Conservation (phyloP, 2,888 invertebrate genomes). For the Torymus tubicola region DNA sequence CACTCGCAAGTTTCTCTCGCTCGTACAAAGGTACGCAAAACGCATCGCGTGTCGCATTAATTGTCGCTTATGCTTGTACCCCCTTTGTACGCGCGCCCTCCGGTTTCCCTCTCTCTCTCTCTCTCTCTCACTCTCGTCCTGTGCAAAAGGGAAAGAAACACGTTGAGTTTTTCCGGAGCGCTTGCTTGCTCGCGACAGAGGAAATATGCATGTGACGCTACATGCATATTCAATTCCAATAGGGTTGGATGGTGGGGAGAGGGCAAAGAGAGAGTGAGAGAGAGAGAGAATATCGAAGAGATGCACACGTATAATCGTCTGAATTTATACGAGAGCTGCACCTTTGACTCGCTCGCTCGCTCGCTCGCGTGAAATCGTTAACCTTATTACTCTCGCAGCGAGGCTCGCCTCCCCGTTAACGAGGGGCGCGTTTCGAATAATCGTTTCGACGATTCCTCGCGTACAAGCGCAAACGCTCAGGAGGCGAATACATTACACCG, state of each 20-base stretch:
- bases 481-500: background rate
- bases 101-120: too few species aligned
- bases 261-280: too few species aligned
- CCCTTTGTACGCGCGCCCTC: background rate
- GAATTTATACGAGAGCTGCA: slow-evolving; percentile 16
- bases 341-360: slow-evolving; percentile 8
- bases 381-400: slow-evolving; percentile 22
- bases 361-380: slow-evolving; percentile 23
- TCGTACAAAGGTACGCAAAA: too few species aligned
- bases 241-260: background rate
- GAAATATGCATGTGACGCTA: slow-evolving; percentile 32
- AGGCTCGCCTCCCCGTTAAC: slow-evolving; percentile 1
- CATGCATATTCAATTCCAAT: slow-evolving; percentile 44
- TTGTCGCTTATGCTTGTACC: background rate
- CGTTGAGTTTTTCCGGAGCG: background rate
- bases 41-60: slow-evolving; percentile 2
- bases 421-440: slow-evolving; percentile 37
- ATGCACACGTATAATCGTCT: too few species aligned
- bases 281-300: too few species aligned
- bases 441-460: slow-evolving; percentile 38
- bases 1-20: too few species aligned
- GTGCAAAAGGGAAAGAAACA: background rate
- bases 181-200: background rate
- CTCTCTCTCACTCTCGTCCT: too few species aligned
- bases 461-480: background rate